phyloP scores from a whole-genome alignment of 2,113 vertebrate genomes.

The Lagopus muta region DNA sequence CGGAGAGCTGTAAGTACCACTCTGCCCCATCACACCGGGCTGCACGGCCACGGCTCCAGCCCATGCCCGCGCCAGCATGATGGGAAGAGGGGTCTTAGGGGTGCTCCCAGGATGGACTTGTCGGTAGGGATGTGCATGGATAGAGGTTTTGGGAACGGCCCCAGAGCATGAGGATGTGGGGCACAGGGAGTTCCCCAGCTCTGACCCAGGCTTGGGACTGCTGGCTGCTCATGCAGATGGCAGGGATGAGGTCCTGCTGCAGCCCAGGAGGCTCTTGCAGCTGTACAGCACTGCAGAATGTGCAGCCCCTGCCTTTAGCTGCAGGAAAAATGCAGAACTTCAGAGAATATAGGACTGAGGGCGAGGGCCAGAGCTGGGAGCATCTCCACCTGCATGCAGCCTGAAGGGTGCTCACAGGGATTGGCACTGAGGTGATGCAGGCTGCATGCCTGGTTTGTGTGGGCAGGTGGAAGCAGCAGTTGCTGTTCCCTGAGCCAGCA shows the following conservation, averaged over 20 bases:
- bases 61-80: neutral
- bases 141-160: neutral
- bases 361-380: neutral
- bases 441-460: neutral
- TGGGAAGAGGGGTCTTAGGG: neutral
- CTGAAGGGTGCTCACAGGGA: rapidly evolving
- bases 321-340: neutral
- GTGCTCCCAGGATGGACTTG: neutral
- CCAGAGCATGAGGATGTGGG: neutral
- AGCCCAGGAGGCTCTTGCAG: rapidly evolving
- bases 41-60: neutral
- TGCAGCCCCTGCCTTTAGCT: neutral
- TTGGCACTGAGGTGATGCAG: neutral
- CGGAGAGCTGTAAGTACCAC: neutral
- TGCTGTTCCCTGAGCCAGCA: neutral
- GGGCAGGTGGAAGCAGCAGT: neutral
- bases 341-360: neutral
- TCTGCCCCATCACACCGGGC: neutral
- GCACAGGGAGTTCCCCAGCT: rapidly evolving
- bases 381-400: neutral
- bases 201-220: neutral
- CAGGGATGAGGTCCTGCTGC: rapidly evolving
- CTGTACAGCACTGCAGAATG: neutral
- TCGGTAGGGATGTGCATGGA: neutral
- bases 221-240: neutral